Base-by-base conservation (phyloP, 2,888 invertebrate species). In the Sipha maydis region DNA sequence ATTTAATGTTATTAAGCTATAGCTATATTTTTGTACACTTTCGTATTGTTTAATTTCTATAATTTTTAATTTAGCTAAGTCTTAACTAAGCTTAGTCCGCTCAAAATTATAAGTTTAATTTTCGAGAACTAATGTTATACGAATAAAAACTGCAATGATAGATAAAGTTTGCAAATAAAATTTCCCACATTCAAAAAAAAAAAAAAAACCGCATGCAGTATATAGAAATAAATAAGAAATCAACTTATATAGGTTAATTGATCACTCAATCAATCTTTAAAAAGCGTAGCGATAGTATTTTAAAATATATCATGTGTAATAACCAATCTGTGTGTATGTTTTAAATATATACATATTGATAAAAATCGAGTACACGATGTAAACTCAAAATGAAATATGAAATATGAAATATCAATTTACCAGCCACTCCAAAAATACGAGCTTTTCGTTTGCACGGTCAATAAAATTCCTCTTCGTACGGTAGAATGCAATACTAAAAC, bases 381-480 rank as follows among this genome's bases (percentile, higher is more conserved):
- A 67, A 84, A 84, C 67, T 76, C 31, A 67, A 77, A 84, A 75
- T 67, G 76, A 67, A n/a, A n/a, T n/a, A n/a, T n/a, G n/a, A n/a
- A n/a, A n/a, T n/a, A n/a, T n/a, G n/a, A n/a, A 77, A 67, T 84
- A 84, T 84, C 76, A 76, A 84, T 84, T 84, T 84, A 84, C 84
- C 67, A 76, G 84, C 41, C 61, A 84, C 76, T 84, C 84, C 38
- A 31, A 76, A 77, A 76, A 84, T 41, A 76, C 41, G 67, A 76
- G 84, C 28, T 76, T 84, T 84, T 76, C 84, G 84, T 84, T 84
- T 84, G 76, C 67, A 67, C 84, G 84, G 84, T 67, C 84, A 76
- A 84, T 84, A 84, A 76, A 84, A 67, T 84, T 67, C 84, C 84
- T 76, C 84, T 77, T 61, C 28, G 84, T 28, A 73, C n/a, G 31